Conservation (phyloP, 2,888 invertebrate species). For the Eucriotettix oculatus region DNA sequence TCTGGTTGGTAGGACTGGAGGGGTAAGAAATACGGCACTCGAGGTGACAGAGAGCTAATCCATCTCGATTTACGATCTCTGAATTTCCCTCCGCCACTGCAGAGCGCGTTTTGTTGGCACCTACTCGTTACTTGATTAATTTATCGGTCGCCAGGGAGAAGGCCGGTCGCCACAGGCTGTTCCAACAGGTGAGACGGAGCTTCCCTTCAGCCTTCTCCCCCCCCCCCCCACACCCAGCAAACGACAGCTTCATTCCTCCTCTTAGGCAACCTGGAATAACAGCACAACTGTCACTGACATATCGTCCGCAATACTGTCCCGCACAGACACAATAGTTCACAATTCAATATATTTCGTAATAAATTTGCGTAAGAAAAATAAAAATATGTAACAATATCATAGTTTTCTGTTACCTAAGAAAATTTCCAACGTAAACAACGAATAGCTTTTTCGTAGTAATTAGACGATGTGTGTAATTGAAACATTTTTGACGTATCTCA, state of each 20-base stretch:
- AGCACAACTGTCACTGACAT: background rate
- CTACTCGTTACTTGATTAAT: slow-evolving; percentile 14
- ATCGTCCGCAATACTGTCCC: background rate
- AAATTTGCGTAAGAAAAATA: too few relatives aligned
- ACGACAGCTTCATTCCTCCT: background rate
- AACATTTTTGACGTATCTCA: too few relatives aligned
- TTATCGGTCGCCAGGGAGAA: slow-evolving; percentile 13
- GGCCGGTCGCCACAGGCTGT: background rate
- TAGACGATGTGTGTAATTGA: too few relatives aligned
- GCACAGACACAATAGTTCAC: background rate
- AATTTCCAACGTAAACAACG: too few relatives aligned
- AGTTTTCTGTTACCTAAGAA: too few relatives aligned
- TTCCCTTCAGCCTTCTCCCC: background rate
- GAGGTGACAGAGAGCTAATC: slow-evolving; percentile 11
- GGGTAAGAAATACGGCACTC: background rate
- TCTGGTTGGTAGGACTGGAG: background rate
- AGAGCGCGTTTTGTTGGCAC: slow-evolving; percentile 11
- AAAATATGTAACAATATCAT: too few relatives aligned
- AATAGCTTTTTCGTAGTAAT: too few relatives aligned
- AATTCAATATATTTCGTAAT: background rate
- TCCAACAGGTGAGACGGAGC: background rate
- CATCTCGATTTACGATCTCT: slow-evolving; percentile 13
- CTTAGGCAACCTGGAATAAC: background rate
- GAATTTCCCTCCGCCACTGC: slow-evolving; percentile 6
- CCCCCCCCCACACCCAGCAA: too few relatives aligned